These are phyloP conservation scores for Augochlora pura DNA, from an alignment of 1,140 invertebrate genomes.

Conservation along the genomic window DNA sequence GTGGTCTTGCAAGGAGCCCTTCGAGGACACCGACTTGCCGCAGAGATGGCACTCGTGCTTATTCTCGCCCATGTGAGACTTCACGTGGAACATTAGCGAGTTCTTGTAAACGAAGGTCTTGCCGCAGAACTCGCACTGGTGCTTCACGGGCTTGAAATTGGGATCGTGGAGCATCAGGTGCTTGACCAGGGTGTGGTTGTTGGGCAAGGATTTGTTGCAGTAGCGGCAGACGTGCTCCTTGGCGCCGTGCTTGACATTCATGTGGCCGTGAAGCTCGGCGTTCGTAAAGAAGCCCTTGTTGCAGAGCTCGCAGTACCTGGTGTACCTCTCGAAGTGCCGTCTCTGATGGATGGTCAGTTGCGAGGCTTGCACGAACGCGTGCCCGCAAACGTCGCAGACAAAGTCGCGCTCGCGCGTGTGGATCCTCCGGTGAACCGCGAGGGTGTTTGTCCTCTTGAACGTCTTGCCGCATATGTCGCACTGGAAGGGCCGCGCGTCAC, in stretches of 20 bases:
- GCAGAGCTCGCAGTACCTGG: constrained; percentile 74
- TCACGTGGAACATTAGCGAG: constrained; percentile 79
- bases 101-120: constrained; percentile 78
- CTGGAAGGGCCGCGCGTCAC: constrained; percentile 76
- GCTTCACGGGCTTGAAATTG: constrained; percentile 70
- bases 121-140: constrained; percentile 78
- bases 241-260: constrained; percentile 72
- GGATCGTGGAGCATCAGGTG: constrained; percentile 81
- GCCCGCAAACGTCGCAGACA: constrained; percentile 76
- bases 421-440: constrained; percentile 74
- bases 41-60: constrained; percentile 88
- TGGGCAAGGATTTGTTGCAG: constrained; percentile 70
- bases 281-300: constrained; percentile 78
- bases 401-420: constrained; percentile 72
- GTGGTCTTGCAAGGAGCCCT: constrained; percentile 80
- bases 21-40: constrained; percentile 76
- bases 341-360: constrained; percentile 74
- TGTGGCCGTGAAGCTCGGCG: constrained; percentile 72
- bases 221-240: constrained; percentile 71
- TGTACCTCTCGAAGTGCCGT: constrained; percentile 75
- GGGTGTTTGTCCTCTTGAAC: constrained; percentile 78
- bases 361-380: constrained; percentile 74
- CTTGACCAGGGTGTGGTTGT: constrained; percentile 72
- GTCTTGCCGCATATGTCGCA: constrained; percentile 78
- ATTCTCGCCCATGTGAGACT: constrained; percentile 85